phyloP scores from a whole-genome alignment of 2,888 invertebrate genomes.

The Tenthredo mesomela region DNA sequence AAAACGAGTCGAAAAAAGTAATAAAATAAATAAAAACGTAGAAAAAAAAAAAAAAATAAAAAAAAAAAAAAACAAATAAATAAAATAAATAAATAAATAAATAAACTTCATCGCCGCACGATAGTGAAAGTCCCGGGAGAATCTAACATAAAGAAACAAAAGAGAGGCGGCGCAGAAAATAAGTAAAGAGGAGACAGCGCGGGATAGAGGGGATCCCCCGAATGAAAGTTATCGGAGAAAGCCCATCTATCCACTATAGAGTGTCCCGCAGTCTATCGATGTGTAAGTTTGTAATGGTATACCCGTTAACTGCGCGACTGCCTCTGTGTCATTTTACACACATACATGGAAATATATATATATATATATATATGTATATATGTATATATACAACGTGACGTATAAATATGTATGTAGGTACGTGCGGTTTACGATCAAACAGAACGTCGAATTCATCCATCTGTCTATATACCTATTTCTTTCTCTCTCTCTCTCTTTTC shows the following conservation, averaged over 20 bases:
- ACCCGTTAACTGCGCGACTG: not conserved
- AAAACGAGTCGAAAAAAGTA: too few relatives aligned
- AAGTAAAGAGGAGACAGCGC: not conserved
- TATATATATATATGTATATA: not conserved
- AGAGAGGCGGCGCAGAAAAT: slow-evolving; percentile 47
- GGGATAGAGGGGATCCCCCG: slow-evolving; percentile 48
- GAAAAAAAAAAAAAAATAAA: not conserved
- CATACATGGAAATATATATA: not conserved
- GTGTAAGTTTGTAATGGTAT: not conserved
- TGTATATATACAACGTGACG: not conserved
- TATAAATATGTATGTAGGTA: too few relatives aligned
- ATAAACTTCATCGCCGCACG: slow-evolving; percentile 55
- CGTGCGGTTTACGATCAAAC: not conserved
- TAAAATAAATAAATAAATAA: not conserved
- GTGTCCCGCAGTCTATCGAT: not conserved
- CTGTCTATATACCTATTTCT: not conserved
- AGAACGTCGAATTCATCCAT: not conserved
- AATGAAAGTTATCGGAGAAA: slow-evolving; percentile 77
- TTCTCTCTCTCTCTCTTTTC: not conserved
- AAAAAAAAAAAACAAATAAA: slow-evolving; percentile 16
- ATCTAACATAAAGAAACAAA: slow-evolving; percentile 66
- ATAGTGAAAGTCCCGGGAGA: slow-evolving; percentile 73
- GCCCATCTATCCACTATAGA: slow-evolving; percentile 64
- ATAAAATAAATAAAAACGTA: too few relatives aligned
- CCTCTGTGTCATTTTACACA: not conserved